A percentile compares a stretch with the other conserved stretches of the same genome.
Evolutionary conservation across 2,113 vertebrate genomes (phyloP).

Genomic region (Pogona vitticeps): DNA sequence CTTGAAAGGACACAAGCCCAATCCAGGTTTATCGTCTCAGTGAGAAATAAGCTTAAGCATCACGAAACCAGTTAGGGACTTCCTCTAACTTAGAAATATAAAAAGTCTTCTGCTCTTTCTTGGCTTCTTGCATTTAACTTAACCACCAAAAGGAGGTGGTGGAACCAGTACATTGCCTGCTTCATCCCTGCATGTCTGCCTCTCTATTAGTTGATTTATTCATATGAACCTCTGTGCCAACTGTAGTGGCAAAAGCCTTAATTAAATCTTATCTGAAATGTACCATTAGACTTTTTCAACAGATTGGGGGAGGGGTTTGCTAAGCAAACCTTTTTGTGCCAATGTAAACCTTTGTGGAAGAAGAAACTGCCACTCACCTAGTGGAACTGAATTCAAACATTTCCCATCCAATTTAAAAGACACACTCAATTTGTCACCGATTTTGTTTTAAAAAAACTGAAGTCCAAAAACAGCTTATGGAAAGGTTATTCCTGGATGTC

Average conservation of each 20-base stretch:
- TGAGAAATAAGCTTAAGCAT: background rate
- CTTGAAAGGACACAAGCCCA: background rate
- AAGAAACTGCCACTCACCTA: constrained; percentile 33
- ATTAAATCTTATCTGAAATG: background rate
- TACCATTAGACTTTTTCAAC: background rate
- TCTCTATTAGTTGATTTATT: background rate
- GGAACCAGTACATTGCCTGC: background rate
- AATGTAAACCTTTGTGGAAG: constrained; percentile 15
- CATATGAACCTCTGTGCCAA: background rate
- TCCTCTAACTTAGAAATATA: background rate
- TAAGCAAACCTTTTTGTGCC: constrained; percentile 6
- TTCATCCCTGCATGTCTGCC: background rate
- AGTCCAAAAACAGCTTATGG: constrained; percentile 39
- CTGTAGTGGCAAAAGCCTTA: background rate
- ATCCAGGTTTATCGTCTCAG: background rate
- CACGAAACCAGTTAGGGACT: background rate
- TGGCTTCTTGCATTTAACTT: background rate
- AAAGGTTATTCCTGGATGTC: constrained; percentile 68
- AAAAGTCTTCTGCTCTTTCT: background rate
- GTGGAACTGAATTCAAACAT: background rate
- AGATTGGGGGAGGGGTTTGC: background rate
- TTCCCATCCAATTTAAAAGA: constrained; percentile 10
- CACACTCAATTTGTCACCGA: background rate
- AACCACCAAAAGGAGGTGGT: background rate
- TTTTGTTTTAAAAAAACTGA: constrained; percentile 40